Evolutionary conservation across 2,113 vertebrate genomes (phyloP).

Genomic region (Tringa solitaria): DNA sequence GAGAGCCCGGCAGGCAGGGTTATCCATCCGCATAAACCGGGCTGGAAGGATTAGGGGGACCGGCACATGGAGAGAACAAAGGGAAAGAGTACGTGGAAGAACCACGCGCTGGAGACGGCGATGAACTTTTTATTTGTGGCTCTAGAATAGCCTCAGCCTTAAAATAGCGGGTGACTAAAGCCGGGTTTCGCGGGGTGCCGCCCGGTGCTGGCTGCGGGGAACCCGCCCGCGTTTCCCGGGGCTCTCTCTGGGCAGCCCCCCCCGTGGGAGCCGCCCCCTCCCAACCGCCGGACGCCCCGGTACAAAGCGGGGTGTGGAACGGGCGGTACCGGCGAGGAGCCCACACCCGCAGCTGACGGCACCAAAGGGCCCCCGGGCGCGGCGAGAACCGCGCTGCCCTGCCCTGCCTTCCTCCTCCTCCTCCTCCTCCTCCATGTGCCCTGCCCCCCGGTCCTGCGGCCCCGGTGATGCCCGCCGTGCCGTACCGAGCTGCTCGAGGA

Average conservation of each 20-base stretch:
- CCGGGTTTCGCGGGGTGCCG: fast-evolving
- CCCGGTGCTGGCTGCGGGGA: neutral
- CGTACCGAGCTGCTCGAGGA: neutral
- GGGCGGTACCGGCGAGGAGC: neutral
- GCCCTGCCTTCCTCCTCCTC: neutral
- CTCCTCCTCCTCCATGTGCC: neutral
- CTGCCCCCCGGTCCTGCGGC: neutral
- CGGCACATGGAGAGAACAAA: slow-evolving; percentile 12
- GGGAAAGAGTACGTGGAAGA: neutral
- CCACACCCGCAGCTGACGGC: neutral
- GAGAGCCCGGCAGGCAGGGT: neutral
- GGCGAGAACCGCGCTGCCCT: neutral
- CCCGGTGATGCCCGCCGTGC: neutral
- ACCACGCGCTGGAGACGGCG: neutral
- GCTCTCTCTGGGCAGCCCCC: neutral
- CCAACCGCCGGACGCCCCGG: neutral
- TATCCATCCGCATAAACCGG: neutral
- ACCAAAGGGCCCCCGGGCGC: neutral
- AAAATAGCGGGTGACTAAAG: neutral
- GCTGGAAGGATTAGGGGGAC: neutral
- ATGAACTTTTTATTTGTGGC: neutral
- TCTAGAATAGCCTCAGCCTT: neutral
- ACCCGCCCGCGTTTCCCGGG: neutral
- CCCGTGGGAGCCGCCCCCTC: neutral
- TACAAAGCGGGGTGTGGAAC: fast-evolving